phyloP scores from a whole-genome alignment of 2,888 invertebrate genomes.

The Xylophagus ater region DNA sequence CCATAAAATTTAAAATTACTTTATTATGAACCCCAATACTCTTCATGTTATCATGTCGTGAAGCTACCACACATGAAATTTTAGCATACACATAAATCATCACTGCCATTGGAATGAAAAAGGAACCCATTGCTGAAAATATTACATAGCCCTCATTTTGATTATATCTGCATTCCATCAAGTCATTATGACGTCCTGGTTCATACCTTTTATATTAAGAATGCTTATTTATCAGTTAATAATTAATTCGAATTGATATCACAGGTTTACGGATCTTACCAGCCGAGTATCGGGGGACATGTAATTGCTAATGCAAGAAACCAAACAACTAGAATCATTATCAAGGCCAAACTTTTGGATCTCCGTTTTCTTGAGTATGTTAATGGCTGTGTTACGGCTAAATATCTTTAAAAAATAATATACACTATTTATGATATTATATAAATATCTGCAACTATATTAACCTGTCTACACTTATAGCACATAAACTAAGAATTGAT shows the following conservation, averaged over 20 bases:
- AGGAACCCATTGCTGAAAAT: constrained; percentile 91
- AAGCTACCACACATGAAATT: constrained; percentile 75
- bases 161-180: constrained; percentile 66
- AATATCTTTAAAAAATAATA: constrained; percentile 46
- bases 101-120: constrained; percentile 88
- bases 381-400: constrained; percentile 88
- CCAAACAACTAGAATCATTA: constrained; percentile 91
- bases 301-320: constrained; percentile 80
- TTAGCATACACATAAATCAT: constrained; percentile 93
- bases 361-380: constrained; percentile 83
- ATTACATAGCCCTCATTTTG: constrained; percentile 89
- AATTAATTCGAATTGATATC: too few species aligned
- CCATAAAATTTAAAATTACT: constrained; percentile 23
- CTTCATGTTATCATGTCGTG: constrained; percentile 61
- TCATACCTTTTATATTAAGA: constrained; percentile 49
- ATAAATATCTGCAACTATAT: constrained; percentile 9
- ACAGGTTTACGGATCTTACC: constrained; percentile 45
- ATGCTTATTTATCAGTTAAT: background rate
- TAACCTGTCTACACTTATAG: constrained; percentile 76
- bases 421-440: background rate
- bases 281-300: constrained; percentile 87
- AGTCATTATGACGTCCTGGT: constrained; percentile 45
- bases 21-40: constrained; percentile 50
- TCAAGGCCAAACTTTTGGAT: constrained; percentile 68
- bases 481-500: constrained; percentile 85